phyloP scores from a whole-genome alignment of 2,797 vertebrate genomes.

The Gadopsis marmoratus region DNA sequence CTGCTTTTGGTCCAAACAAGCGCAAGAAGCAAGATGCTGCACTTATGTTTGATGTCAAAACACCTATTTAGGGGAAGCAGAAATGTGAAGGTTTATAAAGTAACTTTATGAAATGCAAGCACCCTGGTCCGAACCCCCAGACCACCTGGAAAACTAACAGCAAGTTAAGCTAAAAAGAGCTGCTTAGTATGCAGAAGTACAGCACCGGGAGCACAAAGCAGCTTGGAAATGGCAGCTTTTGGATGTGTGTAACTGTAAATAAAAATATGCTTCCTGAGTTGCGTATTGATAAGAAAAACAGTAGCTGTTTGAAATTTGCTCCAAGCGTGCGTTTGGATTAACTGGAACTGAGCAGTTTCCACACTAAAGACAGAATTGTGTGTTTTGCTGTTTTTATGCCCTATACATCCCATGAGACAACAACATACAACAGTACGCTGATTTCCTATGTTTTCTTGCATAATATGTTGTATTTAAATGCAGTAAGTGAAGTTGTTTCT shows the following conservation, averaged over 20 bases:
- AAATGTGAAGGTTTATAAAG: not conserved
- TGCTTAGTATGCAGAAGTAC: not conserved
- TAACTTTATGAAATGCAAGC: not conserved
- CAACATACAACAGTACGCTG: not conserved
- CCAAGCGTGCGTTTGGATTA: not conserved
- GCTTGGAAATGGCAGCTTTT: conserved; percentile 1
- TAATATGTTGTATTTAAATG: not conserved
- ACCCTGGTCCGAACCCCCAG: not conserved
- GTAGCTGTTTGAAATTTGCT: not conserved
- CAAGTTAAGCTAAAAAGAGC: not conserved
- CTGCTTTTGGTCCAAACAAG: not conserved
- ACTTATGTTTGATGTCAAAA: not conserved
- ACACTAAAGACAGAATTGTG: not conserved
- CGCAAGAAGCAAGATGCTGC: not conserved
- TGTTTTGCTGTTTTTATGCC: not conserved
- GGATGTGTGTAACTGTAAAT: not conserved
- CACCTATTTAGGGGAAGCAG: not conserved
- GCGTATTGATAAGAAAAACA: not conserved
- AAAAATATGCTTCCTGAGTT: not conserved
- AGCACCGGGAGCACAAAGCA: conserved; percentile 1
- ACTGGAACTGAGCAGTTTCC: not conserved
- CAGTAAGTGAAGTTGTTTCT: not conserved
- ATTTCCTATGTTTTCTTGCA: not conserved
- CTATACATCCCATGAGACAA: not conserved
- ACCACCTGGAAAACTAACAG: not conserved